phyloP scores from a whole-genome alignment of 2,888 invertebrate genomes.

The Acleris holmiana region DNA sequence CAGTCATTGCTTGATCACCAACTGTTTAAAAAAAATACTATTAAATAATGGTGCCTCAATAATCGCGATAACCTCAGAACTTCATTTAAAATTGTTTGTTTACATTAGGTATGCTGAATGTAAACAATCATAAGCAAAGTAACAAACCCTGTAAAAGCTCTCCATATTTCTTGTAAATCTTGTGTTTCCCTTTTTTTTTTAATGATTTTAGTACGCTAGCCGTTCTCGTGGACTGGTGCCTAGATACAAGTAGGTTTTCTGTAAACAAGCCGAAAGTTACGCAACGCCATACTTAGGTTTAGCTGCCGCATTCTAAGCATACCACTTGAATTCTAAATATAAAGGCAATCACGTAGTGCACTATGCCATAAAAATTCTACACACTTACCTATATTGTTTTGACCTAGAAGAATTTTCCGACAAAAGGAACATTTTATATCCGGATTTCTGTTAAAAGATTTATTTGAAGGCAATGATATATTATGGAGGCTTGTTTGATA shows the following conservation, averaged over 20 bases:
- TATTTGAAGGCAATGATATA: constrained; percentile 56
- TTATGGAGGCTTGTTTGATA: constrained; percentile 70
- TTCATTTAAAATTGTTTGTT: constrained; percentile 40
- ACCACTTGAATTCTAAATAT: constrained; percentile 28
- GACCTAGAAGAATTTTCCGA: constrained; percentile 65
- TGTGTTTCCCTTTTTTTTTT: constrained; percentile 76
- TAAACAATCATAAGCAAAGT: constrained; percentile 41
- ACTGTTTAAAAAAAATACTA: constrained; percentile 75
- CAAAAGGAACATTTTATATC: constrained; percentile 78
- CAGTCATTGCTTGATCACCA: constrained; percentile 84
- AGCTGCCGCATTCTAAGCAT: constrained; percentile 19
- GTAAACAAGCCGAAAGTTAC: constrained; percentile 65
- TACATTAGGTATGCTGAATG: constrained; percentile 38
- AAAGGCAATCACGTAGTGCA: constrained; percentile 20
- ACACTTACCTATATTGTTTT: constrained; percentile 63
- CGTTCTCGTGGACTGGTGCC: constrained; percentile 76
- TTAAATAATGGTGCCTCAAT: constrained; percentile 2
- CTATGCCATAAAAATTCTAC: constrained; percentile 3
- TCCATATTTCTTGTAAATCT: constrained; percentile 84
- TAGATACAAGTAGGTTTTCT: constrained; percentile 62
- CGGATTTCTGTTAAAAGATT: constrained; percentile 51
- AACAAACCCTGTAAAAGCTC: constrained; percentile 87
- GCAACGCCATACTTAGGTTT: constrained; percentile 61
- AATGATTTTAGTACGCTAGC: constrained; percentile 64
- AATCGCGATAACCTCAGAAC: too few species aligned